phyloP scores from a whole-genome alignment of 2,888 invertebrate species.

The Eucera pruinosa region DNA sequence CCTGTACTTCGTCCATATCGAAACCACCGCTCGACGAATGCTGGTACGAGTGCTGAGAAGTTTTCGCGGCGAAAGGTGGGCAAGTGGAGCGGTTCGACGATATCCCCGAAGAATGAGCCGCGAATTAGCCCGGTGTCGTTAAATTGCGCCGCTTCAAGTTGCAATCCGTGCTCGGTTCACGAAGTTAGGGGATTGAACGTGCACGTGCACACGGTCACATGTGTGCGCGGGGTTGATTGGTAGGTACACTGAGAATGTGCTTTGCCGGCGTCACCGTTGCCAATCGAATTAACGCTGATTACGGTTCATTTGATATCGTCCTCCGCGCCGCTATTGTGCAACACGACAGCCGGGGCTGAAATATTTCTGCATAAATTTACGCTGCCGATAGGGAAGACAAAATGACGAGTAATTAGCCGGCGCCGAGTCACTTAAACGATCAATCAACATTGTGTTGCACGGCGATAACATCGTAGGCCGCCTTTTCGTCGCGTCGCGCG shows the following conservation, averaged over 20 bases:
- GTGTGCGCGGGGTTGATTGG: constrained; percentile 54
- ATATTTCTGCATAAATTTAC: constrained; percentile 40
- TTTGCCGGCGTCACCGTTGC: constrained; percentile 49
- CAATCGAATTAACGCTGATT: constrained; percentile 61
- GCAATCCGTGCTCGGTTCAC: constrained; percentile 27
- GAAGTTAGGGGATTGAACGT: constrained; percentile 10
- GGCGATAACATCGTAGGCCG: neutral
- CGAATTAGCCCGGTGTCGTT: constrained; percentile 44
- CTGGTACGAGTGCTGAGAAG: too few species aligned
- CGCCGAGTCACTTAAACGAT: constrained; percentile 19
- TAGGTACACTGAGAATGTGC: constrained; percentile 48
- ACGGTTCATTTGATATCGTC: constrained; percentile 54
- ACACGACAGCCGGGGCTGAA: constrained; percentile 33
- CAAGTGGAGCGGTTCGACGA: too few species aligned
- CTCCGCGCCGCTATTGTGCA: constrained; percentile 37
- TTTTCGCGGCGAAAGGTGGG: too few species aligned
- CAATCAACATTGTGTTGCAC: constrained; percentile 13
- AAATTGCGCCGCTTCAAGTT: constrained; percentile 45
- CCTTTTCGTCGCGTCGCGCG: neutral
- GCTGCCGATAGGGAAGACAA: constrained; percentile 27
- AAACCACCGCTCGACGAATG: too few species aligned
- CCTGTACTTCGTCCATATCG: too few species aligned
- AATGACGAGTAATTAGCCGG: constrained; percentile 21
- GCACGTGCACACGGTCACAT: neutral
- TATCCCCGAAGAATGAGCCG: too few species aligned